Evolutionary conservation across 30 jellyfish, hydroid and myxozoan species (phyloP), one percentile per base, ranked within the genome.

Genomic region (Hydractinia echinata): DNA sequence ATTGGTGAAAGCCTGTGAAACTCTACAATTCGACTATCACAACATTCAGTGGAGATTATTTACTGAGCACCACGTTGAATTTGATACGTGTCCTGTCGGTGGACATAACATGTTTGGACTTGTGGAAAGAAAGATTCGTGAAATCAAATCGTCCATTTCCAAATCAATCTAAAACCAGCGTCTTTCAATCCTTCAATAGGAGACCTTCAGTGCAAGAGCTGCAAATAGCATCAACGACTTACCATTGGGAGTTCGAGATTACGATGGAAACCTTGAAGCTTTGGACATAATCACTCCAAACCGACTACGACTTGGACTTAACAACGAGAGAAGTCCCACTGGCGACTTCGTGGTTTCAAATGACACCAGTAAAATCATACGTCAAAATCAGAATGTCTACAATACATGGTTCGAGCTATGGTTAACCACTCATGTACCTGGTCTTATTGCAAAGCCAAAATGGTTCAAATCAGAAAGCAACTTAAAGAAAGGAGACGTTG

Each of bases 181-280:
- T 5, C 30, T 74, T 10, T 74, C 73, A 19, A 1, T 74, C 39
- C 83, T 74, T 74, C 83, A 74, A 51, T 74, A 74, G 83, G 83
- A 74, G 39, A 64, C 74, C 7, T 64, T 64, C 39, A 51, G 51
- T 64, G 10, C 74, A 7, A 64, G 74, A 13, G n/a, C 74, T 6
- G 74, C 74, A 13, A 64, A 6, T 1, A 64, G 10, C 16, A 64
- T 64, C n/a, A 64, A 4, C 16, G 74, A 64, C 4, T 13, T 64
- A 11, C 10, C 74, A 44, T 64, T 64, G 74, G 74, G 1, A 6
- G 74, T 64, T 13, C 1, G 74, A 6, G 74, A 64, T 13, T 64
- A 13, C 74, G 74, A 64, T 64, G 83, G 83, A 5, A 49, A 74
- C 30, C 73, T 74, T 44, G 83, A 74, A 10, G 60, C n/a, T 10